Conservation (phyloP, 1,140 invertebrate genomes). For the Leptinotarsa undecemlineata region DNA sequence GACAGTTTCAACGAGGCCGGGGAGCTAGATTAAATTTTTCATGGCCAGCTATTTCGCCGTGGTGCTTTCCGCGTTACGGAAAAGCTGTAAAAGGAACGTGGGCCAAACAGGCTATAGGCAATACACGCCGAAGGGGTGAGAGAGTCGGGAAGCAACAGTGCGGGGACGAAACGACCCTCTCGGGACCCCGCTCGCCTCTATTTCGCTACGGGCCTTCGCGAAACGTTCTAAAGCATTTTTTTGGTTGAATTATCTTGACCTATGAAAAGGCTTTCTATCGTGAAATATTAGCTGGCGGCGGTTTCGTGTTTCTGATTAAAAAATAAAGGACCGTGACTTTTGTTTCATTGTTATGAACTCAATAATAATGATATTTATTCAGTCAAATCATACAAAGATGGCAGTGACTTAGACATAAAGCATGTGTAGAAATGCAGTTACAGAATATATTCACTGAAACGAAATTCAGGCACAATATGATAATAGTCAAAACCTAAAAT, state of each 20-base stretch:
- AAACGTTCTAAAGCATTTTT: slow-evolving; percentile 18
- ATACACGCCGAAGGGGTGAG: neutral
- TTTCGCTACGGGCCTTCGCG: slow-evolving; percentile 4
- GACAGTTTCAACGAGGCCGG: slow-evolving; percentile 43
- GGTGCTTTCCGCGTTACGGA: slow-evolving; percentile 14
- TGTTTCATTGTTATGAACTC: no score
- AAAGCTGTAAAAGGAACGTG: slow-evolving; percentile 19
- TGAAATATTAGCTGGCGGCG: neutral
- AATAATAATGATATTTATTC: no score
- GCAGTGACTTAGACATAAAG: no score
- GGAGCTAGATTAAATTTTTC: slow-evolving; percentile 49
- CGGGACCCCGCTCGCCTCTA: slow-evolving; percentile 24
- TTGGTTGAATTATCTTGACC: slow-evolving; percentile 29
- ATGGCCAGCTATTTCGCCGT: slow-evolving; percentile 38
- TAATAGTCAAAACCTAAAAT: no score
- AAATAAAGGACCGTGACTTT: no score
- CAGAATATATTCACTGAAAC: no score
- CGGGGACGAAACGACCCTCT: slow-evolving; percentile 34
- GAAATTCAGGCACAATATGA: no score
- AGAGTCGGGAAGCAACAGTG: slow-evolving; percentile 34
- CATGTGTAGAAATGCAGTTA: no score
- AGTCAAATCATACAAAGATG: no score
- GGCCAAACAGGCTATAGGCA: neutral
- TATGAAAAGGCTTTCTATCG: slow-evolving; percentile 1
- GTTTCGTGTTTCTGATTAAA: no score